Evolutionary conservation across 2,888 invertebrate species (phyloP).

Genomic region (Lacanobia wlatinum): DNA sequence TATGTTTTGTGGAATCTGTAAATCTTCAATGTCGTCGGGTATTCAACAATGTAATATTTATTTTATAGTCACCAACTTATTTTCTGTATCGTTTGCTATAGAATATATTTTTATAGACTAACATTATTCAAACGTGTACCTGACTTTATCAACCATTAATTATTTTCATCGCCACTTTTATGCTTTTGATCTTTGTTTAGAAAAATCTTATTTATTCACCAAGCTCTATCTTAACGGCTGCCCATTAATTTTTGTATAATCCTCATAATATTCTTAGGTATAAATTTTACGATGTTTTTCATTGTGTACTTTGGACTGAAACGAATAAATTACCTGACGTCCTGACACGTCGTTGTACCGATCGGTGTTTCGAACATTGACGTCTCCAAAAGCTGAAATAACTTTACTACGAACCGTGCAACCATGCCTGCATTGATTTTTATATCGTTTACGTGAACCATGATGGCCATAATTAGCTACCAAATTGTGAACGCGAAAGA

Average conservation of each 20-base stretch:
- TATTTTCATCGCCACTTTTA: background rate
- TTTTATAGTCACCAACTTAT: no score
- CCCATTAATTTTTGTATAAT: constrained; percentile 14
- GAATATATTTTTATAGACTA: no score
- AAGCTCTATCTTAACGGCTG: background rate
- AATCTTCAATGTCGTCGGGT: background rate
- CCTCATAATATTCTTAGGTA: background rate
- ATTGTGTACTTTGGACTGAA: constrained; percentile 4
- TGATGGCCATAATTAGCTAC: no score
- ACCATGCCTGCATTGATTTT: constrained; percentile 20
- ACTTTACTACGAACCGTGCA: background rate
- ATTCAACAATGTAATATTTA: no score
- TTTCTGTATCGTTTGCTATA: no score
- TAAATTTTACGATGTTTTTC: constrained; percentile 7
- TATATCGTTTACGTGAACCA: background rate
- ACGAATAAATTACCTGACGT: constrained; percentile 6
- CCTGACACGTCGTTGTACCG: constrained; percentile 10
- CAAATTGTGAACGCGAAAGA: background rate
- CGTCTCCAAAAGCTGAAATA: background rate
- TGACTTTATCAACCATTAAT: background rate
- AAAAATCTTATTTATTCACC: background rate
- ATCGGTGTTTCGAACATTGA: constrained; percentile 7
- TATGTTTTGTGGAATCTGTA: background rate
- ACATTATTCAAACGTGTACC: background rate
- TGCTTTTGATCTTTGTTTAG: background rate